phyloP scores from a whole-genome alignment of 1,140 invertebrate species.

The Drosophila novamexicana region DNA sequence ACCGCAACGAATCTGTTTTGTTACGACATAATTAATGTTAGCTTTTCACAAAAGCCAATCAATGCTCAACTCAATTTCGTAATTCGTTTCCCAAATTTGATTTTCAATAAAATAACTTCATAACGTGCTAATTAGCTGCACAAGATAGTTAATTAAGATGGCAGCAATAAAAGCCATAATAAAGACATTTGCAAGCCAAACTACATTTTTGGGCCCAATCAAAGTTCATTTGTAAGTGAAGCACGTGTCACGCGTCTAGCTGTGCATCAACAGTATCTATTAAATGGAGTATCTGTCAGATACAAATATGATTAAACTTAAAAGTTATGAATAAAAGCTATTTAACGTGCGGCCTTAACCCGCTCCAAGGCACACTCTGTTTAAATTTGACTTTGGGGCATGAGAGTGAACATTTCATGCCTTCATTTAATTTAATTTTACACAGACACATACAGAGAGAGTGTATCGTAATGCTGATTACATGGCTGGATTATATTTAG shows the following conservation, averaged over 20 bases:
- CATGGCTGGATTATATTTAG: slow-evolving; percentile 38
- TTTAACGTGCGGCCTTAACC: background rate
- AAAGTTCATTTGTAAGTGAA: slow-evolving; percentile 28
- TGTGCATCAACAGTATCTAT: background rate
- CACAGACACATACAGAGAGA: slow-evolving; percentile 38
- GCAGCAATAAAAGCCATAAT: slow-evolving; percentile 18
- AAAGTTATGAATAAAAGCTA: slow-evolving; percentile 30
- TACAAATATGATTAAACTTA: slow-evolving; percentile 9
- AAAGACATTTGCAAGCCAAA: background rate
- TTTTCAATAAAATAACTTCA: background rate
- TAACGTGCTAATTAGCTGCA: slow-evolving; percentile 22
- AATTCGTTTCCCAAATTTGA: background rate
- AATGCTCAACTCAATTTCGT: background rate
- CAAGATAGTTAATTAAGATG: slow-evolving; percentile 21
- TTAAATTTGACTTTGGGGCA: slow-evolving; percentile 30
- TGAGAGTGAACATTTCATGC: slow-evolving; percentile 39
- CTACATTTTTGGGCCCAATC: slow-evolving; percentile 7
- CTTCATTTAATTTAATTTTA: slow-evolving; percentile 61
- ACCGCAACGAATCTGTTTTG: too few relatives aligned
- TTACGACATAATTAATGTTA: too few relatives aligned
- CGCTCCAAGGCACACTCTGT: background rate
- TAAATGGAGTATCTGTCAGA: slow-evolving; percentile 20
- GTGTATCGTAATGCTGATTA: slow-evolving; percentile 54
- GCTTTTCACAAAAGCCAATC: too few relatives aligned
- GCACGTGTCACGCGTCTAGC: slow-evolving; percentile 14